phyloP scores from a whole-genome alignment of 2,888 invertebrate genomes.

The Resseliella maxima region DNA sequence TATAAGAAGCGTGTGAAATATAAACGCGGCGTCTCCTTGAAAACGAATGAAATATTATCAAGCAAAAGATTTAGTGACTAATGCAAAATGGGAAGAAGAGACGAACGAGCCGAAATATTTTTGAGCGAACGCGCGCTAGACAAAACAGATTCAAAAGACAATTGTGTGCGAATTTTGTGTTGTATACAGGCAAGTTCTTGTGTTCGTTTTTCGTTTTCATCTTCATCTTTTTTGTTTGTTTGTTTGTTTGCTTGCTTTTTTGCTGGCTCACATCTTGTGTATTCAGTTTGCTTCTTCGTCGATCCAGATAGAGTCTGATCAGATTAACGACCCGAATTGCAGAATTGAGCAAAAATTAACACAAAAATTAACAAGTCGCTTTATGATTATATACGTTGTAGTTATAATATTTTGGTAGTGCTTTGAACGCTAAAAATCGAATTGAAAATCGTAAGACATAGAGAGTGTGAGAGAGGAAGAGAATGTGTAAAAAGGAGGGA shows the following conservation, averaged over 20 bases:
- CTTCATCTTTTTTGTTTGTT: not conserved
- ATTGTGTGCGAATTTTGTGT: not conserved
- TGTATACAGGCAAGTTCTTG: no score
- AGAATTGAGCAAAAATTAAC: not conserved
- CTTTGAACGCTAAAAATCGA: conserved; percentile 16
- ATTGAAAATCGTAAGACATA: not conserved
- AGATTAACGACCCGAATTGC: conserved; percentile 13
- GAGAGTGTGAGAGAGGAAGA: not conserved
- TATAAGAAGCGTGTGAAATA: conserved; percentile 39
- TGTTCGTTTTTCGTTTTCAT: no score
- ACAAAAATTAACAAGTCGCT: not conserved
- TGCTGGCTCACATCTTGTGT: not conserved
- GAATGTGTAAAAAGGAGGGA: not conserved
- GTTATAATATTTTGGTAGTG: not conserved
- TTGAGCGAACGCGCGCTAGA: not conserved
- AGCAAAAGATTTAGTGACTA: not conserved
- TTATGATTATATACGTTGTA: not conserved
- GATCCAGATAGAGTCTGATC: conserved; percentile 18
- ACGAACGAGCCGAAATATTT: not conserved
- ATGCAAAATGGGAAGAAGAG: not conserved
- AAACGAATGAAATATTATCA: not conserved
- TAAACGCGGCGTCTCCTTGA: conserved; percentile 17
- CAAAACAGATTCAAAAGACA: conserved; percentile 5
- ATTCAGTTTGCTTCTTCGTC: not conserved
- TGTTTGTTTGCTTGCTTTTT: not conserved